Evolutionary conservation across 2,113 vertebrate genomes (phyloP), one percentile per base, ranked within the genome.

Genomic region (Triplophysa tibetana): DNA sequence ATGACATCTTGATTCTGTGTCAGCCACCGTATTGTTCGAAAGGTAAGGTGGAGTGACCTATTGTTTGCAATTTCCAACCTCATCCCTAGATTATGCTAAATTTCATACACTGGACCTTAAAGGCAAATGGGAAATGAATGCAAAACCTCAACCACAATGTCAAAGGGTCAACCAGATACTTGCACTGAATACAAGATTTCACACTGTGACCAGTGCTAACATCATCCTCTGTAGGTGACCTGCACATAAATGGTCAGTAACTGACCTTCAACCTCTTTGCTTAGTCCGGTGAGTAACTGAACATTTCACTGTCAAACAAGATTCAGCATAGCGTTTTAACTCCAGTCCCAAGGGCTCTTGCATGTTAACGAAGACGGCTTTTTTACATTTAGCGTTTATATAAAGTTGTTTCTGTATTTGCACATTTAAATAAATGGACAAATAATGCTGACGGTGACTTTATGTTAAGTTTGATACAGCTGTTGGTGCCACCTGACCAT

Each of bases 281-380:
- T 19, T 3, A 17, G 8, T 26, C 24, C 54, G 17, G 14, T 48
- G 19, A 4, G 43, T 21, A 61, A 16, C n/a, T 21, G 38, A 26
- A 41, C 17, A 26, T 14, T 48, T 54, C 54, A 75, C 38, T 72
- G 56, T 19, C 26, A 43, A 41, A 67, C 29, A 26, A n/a, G 7
- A 52, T 74, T n/a, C 58, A 91, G 89, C 41, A 89, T 81, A 91
- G 88, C 91, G 69, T 79, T 90, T 29, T 29, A 29, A 29, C 3
- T 29, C 26, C 33, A 33, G 33, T 33, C 3, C 29, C 5, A 54
- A 70, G 4, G 54, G 19, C 9, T 58, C 26, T 58, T 6, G 56
- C 10, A 23, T 23, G 52, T 73, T 10, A 54, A 6, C 43, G 33
- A 33, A 61, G 7, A 26, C 24, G 56, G 2, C 19, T 0, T 45